Percentiles rank a stretch among this genome's conserved stretches.
phyloP scores from a whole-genome alignment of 2,113 vertebrate genomes.

The Ramphastos sulfuratus region DNA sequence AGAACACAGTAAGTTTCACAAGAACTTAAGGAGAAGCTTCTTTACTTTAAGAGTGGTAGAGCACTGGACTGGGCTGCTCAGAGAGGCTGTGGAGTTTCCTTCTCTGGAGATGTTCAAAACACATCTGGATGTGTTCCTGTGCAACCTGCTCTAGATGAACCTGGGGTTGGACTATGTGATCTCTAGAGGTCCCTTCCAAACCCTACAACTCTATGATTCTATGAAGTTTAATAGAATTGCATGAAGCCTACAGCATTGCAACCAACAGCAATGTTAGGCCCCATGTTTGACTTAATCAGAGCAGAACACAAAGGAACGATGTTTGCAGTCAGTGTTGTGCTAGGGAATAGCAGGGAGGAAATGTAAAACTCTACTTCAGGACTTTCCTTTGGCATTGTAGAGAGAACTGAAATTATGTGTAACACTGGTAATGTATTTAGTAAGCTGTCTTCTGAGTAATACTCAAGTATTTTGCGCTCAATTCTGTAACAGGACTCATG shows the following conservation, averaged over 20 bases:
- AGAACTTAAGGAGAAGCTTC: too few species aligned
- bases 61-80: too few species aligned
- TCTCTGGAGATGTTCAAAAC: too few species aligned
- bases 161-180: too few species aligned
- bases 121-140: too few species aligned
- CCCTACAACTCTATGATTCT: too few species aligned
- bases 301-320: background rate
- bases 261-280: background rate
- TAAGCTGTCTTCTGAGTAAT: background rate
- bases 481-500: background rate
- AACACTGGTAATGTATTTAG: background rate
- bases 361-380: background rate
- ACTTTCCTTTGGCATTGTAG: background rate
- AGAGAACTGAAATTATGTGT: background rate
- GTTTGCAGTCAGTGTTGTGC: background rate
- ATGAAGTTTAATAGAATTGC: background rate
- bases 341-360: background rate
- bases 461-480: background rate
- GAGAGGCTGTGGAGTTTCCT: too few species aligned
- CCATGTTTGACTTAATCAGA: background rate
- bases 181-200: too few species aligned
- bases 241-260: background rate
- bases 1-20: too few species aligned
- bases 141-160: too few species aligned
- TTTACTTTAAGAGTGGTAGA: too few species aligned